Evolutionary conservation across 2,888 invertebrate species (phyloP), one percentile per base, ranked within the genome.

Genomic region (Drosophila longiperda): DNA sequence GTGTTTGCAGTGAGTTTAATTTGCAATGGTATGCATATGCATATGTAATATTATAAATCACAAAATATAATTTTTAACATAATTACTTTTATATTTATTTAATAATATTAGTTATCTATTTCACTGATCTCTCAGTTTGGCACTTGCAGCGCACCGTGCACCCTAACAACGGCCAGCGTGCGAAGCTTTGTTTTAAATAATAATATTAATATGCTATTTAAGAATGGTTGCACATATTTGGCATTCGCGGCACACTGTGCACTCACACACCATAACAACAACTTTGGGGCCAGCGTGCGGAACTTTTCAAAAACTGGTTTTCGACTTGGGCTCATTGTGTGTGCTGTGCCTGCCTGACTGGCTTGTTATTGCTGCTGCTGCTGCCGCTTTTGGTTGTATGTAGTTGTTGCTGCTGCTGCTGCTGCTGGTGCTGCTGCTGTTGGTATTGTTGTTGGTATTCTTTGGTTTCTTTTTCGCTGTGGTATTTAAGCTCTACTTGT

Each of bases 401-500:
- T 57, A 23, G 54, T 54, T 53, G 53, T 66, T 80, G 76, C 53
- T 48, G 72, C 17, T 62, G 57, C 57, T 42, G 42, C 42, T 42
- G 45, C 12, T 20, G 45, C 20, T 48, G 65, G 54, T 45, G 42
- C 45, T 45, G 45, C 23, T 23, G 45, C 45, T 49, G 65, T 65
- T 34, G 52, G 45, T 64, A 64, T 67, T 77, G 66, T 67, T 80
- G 74, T 36, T 87, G 82, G 55, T 88, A 73, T 86, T 90, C 89
- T 83, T 45, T 80, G 82, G 90, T 87, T 77, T 86, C 82, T 85
- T 89, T 78, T 89, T 79, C 76, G 66, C 57, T 70, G 85, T 87
- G 85, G 79, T 75, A 80, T 88, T 90, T 75, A 75, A 89, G 90
- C 86, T 87, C 88, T 87, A 80, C 91, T 89, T 87, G 90, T 74